Evolutionary conservation across 2,113 vertebrate species (phyloP).

Genomic region (Elaphurus davidianus): DNA sequence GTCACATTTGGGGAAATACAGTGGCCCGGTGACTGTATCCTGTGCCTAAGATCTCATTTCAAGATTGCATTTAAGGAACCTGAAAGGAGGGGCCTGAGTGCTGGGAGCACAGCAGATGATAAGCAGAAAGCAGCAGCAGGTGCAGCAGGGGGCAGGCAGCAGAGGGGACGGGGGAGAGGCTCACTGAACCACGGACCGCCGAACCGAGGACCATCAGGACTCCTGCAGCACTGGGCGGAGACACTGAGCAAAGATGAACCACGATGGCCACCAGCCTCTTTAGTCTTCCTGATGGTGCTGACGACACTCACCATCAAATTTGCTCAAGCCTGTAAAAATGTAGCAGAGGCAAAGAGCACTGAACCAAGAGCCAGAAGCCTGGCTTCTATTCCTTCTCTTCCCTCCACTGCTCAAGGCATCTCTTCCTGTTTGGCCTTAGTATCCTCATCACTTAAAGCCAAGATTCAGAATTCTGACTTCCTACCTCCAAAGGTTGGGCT

Average conservation of each 20-base stretch:
- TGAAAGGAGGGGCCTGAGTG: background rate
- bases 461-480: background rate
- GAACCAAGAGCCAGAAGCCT: background rate
- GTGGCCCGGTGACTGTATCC: background rate
- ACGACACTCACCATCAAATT: rapidly evolving
- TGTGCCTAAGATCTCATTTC: background rate
- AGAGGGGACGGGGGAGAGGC: rapidly evolving
- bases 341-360: background rate
- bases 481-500: background rate
- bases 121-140: background rate
- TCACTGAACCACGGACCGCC: rapidly evolving
- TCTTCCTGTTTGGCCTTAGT: rapidly evolving
- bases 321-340: background rate
- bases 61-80: background rate
- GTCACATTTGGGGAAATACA: background rate
- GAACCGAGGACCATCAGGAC: rapidly evolving
- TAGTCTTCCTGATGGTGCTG: rapidly evolving
- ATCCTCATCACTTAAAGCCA: background rate
- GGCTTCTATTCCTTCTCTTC: rapidly evolving
- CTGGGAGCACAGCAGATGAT: no score
- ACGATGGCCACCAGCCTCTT: rapidly evolving
- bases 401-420: no score
- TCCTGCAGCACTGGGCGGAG: rapidly evolving
- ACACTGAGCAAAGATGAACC: background rate
- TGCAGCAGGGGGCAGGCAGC: background rate